Evolutionary conservation across 2,888 invertebrate genomes (phyloP), one percentile per base, ranked within the genome.

Genomic region (Sylvicola cinctus): DNA sequence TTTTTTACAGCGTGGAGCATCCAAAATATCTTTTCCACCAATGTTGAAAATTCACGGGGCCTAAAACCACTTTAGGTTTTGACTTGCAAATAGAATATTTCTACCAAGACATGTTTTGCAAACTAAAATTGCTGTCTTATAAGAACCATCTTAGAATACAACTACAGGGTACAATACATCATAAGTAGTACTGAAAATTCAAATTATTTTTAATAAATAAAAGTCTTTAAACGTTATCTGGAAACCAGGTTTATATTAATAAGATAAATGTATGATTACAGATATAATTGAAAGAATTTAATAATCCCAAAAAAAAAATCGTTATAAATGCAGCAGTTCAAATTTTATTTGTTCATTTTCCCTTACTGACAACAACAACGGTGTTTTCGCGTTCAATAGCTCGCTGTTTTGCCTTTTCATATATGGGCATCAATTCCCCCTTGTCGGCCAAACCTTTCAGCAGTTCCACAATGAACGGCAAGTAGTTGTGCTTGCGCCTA

Each of bases 381-480:
- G 20, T 20, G 28, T n/a, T 55, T 38, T 68, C 68, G 40, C 73
- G 70, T 47, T 74, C 75, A 38, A 71, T 49, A 13, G 76, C 73
- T 41, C 74, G 68, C 49, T 79, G 75, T 50, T 79, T 81, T 6
- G 85, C 91, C 58, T 84, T 81, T 50, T 93, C 87, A 50, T 88
- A 80, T 14, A 96, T 59, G 2, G 84, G 77, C 47, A 81, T 64
- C 36, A 98, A 63, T 54, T 87, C 87, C 31, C 85, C 87, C 51
- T 93, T 81, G 51, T 84, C 80, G 0, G 90, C 95, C 41, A 98
- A 64, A 46, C 88, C 74, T 58, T 85, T 88, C 29, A 98, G 61
- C 38, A 98, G 65, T 53, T 88, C 88, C 45, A 98, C 81, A 42
- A 99, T 93, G 43, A 99, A 74, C 0, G 98, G 96, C 42, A 98